These are phyloP conservation scores for Panthera uncia DNA, from an alignment of 2,113 vertebrate species.

Conservation along the genomic window DNA sequence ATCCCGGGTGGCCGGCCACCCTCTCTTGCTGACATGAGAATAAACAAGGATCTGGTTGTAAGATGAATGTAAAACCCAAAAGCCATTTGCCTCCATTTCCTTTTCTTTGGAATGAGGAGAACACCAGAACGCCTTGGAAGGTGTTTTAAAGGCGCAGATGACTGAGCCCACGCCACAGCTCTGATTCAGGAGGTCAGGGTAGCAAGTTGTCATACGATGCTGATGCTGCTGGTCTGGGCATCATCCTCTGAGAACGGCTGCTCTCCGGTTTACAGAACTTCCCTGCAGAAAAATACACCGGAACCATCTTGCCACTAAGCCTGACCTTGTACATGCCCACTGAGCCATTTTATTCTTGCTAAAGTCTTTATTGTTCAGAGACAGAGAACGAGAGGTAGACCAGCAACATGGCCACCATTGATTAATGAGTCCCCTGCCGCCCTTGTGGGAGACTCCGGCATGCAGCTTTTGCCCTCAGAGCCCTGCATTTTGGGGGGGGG, in stretches of 20 bases:
- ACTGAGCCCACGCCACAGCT: not conserved
- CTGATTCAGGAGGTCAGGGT: not conserved
- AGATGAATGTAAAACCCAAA: not conserved
- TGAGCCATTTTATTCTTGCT: conserved; percentile 61
- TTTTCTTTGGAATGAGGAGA: not conserved
- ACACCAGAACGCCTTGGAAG: not conserved
- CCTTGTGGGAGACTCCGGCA: not conserved
- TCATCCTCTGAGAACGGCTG: not conserved
- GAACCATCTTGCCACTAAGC: conserved; percentile 73
- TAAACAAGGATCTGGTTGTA: not conserved
- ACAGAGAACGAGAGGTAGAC: not conserved
- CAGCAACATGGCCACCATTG: not conserved
- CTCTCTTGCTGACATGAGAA: not conserved
- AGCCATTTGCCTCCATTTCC: not conserved
- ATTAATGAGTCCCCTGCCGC: conserved; percentile 2
- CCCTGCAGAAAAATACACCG: not conserved
- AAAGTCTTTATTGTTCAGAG: conserved; percentile 66
- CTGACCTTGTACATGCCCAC: conserved; percentile 69
- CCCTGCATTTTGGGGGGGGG: not conserved
- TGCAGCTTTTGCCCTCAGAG: conserved; percentile 65
- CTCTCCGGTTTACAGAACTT: not conserved
- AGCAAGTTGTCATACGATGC: accelerated
- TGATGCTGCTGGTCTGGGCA: not conserved
- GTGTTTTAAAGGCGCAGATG: not conserved
- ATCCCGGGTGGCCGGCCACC: too few relatives aligned